A percentile compares a stretch with the other conserved stretches of the same genome.
phyloP scores from a whole-genome alignment of 2,113 vertebrate species.

The Loxodonta africana region DNA sequence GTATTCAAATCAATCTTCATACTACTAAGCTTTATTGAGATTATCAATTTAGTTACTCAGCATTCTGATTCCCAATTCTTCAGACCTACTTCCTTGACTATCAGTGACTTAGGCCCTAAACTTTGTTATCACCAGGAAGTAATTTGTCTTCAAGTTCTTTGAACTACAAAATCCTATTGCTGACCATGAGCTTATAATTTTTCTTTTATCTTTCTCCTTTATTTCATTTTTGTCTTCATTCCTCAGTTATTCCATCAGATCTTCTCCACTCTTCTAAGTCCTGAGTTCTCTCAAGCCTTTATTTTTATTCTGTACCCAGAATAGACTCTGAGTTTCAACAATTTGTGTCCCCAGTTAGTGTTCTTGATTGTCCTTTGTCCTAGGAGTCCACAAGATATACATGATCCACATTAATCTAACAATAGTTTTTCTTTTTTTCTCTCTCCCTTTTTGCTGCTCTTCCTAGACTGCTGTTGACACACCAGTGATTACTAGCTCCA shows the following conservation, averaged over 20 bases:
- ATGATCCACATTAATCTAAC: too few relatives aligned
- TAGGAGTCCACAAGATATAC: neutral
- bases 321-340: too few relatives aligned
- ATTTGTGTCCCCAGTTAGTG: neutral
- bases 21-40: accelerated
- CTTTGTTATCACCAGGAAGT: neutral
- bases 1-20: too few relatives aligned
- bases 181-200: neutral
- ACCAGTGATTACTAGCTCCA: neutral
- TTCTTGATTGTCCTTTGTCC: neutral
- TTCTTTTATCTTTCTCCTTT: accelerated
- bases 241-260: accelerated
- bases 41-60: too few relatives aligned
- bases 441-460: neutral
- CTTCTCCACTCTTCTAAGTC: neutral
- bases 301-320: neutral
- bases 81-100: too few relatives aligned
- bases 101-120: neutral
- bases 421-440: neutral
- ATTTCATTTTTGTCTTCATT: neutral
- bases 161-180: accelerated
- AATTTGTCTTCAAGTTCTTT: too few relatives aligned
- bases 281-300: neutral
- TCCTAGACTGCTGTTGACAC: too few relatives aligned
- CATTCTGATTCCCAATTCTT: neutral